Evolutionary conservation across 2,113 vertebrate genomes (phyloP), one percentile per base, ranked within the genome.

Genomic region (Glaucomys volans): DNA sequence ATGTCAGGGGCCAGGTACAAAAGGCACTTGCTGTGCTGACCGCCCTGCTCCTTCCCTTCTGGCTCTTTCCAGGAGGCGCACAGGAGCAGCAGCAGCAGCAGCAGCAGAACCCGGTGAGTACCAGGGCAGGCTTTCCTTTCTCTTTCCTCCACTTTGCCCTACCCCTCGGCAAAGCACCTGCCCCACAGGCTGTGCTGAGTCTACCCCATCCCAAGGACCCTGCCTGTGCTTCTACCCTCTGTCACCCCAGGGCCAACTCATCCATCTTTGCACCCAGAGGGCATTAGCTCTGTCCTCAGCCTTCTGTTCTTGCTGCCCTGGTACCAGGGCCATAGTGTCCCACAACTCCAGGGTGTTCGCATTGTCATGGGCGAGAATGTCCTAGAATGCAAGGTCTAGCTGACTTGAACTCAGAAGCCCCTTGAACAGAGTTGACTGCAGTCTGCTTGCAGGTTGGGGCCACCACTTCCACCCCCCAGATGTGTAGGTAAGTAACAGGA

Each of bases 361-460:
- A 8, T 5, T 26, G 71, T 64, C 20, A 5, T 0, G 9, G 13
- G 22, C 37, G 24, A 50, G 52, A 30, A 11, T 24, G 50, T 52
- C 32, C 69, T 44, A 20, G 62, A 71, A 22, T 54, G 42, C 28
- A 26, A 20, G 8, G 54, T 69, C 76, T 64, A 37, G 12, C 18
- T 64, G 44, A 81, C 13, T 64, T 37, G 74, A 81, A 71, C 10
- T 30, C 72, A 47, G 59, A 40, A 42, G 40, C 9, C 9, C n/a
- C 50, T 28, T 47, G 79, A 44, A 66, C 91, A 71, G 72, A 84
- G 81, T 26, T 97, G 92, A 97, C 84, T 66, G 47, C 50, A 95
- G 13, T 97, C 83, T 95, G 64, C 40, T 96, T 95, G 50, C 97
- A 97, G 96, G 96, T 86, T 44, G 57, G 54, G 54, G 37, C 90